phyloP scores from a whole-genome alignment of 2,888 invertebrate species.

The Mechanitis messenoides region DNA sequence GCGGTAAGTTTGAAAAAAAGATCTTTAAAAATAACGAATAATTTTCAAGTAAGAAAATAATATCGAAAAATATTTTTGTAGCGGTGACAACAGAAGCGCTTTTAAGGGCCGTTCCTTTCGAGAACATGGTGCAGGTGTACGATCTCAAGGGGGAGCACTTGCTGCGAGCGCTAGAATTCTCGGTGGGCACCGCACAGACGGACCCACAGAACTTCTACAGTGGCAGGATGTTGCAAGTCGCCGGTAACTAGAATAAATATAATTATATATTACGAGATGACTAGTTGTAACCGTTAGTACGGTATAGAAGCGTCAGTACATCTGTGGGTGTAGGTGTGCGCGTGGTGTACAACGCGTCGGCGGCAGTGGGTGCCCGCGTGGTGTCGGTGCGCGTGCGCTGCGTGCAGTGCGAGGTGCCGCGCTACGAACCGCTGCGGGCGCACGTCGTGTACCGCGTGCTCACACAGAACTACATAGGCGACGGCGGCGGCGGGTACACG shows the following conservation, averaged over 20 bases:
- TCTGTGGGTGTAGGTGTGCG: no score
- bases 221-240: conserved; percentile 76
- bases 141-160: conserved; percentile 82
- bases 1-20: conserved; percentile 61
- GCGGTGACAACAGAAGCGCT: conserved; percentile 84
- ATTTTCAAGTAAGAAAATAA: no score
- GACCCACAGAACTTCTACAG: conserved; percentile 53
- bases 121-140: conserved; percentile 83
- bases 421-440: conserved; percentile 75
- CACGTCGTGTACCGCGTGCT: conserved; percentile 78
- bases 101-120: conserved; percentile 84
- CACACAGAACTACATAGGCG: conserved; percentile 77
- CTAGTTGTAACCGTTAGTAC: no score
- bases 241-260: conserved; percentile 65
- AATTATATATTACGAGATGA: background rate
- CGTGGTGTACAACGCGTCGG: conserved; percentile 77
- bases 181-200: conserved; percentile 55
- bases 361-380: conserved; percentile 78
- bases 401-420: conserved; percentile 78
- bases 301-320: no score
- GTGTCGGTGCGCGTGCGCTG: conserved; percentile 76
- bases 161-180: conserved; percentile 78
- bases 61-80: conserved; percentile 36
- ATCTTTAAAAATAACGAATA: no score
- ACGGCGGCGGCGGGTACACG: conserved; percentile 83